Percentiles rank a stretch among this genome's conserved stretches.
Conservation (phyloP, 2,113 vertebrate genomes). For the Lasiurus cinereus region DNA sequence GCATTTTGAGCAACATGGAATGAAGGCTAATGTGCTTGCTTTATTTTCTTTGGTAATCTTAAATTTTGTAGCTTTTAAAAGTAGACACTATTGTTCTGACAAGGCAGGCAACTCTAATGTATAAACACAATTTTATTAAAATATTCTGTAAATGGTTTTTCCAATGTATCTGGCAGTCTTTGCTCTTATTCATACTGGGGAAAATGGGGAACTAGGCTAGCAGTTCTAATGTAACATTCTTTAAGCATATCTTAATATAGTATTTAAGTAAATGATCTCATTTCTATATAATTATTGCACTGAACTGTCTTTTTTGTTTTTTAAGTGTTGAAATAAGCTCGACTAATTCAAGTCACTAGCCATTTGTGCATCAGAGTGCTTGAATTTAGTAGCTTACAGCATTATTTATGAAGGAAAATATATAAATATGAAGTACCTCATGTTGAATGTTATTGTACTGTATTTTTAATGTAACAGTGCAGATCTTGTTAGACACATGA, state of each 20-base stretch:
- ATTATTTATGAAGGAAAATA: slow-evolving; percentile 91
- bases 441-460: slow-evolving; percentile 93
- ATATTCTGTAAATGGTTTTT: slow-evolving; percentile 71
- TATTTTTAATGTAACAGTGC: slow-evolving; percentile 94
- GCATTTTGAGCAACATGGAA: slow-evolving; percentile 68
- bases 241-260: slow-evolving; percentile 86
- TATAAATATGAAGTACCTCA: slow-evolving; percentile 91
- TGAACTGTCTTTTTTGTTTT: slow-evolving; percentile 82
- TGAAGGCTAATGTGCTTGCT: slow-evolving; percentile 77
- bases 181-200: slow-evolving; percentile 75
- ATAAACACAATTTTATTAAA: slow-evolving; percentile 74
- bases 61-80: slow-evolving; percentile 75
- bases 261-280: slow-evolving; percentile 87
- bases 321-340: slow-evolving; percentile 82
- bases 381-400: slow-evolving; percentile 86
- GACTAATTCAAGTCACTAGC: slow-evolving; percentile 83
- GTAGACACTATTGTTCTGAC: slow-evolving; percentile 77
- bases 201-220: slow-evolving; percentile 80
- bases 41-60: slow-evolving; percentile 78
- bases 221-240: slow-evolving; percentile 86
- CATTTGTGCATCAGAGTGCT: slow-evolving; percentile 83
- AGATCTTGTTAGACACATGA: slow-evolving; percentile 94
- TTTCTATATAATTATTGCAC: slow-evolving; percentile 88
- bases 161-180: slow-evolving; percentile 77
- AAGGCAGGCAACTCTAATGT: slow-evolving; percentile 69